phyloP scores from a whole-genome alignment of 2,888 invertebrate species.

The Drosophila silvestris region DNA sequence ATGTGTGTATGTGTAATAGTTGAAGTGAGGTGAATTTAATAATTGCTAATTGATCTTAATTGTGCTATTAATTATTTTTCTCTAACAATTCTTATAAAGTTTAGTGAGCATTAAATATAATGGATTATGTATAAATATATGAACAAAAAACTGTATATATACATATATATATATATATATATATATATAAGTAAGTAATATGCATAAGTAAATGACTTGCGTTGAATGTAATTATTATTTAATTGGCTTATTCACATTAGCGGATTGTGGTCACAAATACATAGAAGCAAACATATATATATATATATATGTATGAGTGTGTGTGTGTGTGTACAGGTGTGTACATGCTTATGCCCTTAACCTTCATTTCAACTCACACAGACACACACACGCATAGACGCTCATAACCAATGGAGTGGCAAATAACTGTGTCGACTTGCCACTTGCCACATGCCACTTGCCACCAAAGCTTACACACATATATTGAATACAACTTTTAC shows the following conservation, averaged over 20 bases:
- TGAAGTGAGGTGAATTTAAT: not conserved
- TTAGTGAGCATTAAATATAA: not conserved
- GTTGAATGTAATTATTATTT: slow-evolving; percentile 8
- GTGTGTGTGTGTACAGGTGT: not conserved
- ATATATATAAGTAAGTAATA: not conserved
- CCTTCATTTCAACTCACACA: slow-evolving; percentile 47
- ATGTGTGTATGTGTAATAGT: not conserved
- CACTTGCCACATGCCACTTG: slow-evolving; percentile 28
- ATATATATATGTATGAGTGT: not conserved
- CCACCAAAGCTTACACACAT: slow-evolving; percentile 52
- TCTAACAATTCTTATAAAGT: not conserved
- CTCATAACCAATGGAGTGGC: slow-evolving; percentile 76
- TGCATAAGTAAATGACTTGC: not conserved
- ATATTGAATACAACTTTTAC: slow-evolving; percentile 80
- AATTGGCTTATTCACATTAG: slow-evolving; percentile 32
- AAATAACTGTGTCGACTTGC: slow-evolving; percentile 71
- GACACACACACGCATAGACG: slow-evolving; percentile 13
- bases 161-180: no score
- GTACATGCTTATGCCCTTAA: slow-evolving; percentile 45
- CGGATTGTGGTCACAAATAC: slow-evolving; percentile 24
- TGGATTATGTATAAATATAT: not conserved
- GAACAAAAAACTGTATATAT: no score
- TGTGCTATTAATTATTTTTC: not conserved
- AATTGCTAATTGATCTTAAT: not conserved
- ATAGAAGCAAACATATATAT: slow-evolving; percentile 1